phyloP scores from a whole-genome alignment of 2,797 vertebrate species.

The Arctocebus calabarensis region DNA sequence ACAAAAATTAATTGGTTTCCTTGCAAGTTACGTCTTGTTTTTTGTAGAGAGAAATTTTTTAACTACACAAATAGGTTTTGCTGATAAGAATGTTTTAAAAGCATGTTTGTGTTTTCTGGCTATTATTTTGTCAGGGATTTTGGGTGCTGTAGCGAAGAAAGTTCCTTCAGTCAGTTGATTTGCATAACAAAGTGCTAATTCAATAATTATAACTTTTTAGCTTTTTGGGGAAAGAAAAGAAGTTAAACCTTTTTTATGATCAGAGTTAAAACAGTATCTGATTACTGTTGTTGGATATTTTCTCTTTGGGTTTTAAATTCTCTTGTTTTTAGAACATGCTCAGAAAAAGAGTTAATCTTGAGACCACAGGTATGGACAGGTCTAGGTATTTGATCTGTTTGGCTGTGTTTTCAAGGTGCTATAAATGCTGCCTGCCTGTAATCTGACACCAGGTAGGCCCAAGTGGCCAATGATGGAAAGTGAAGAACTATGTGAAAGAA shows the following conservation, averaged over 20 bases:
- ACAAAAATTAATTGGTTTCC: slow-evolving; percentile 59
- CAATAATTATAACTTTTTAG: slow-evolving; percentile 15
- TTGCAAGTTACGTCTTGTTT: slow-evolving; percentile 55
- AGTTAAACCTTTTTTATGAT: slow-evolving; percentile 34
- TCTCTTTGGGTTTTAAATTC: slow-evolving; percentile 65
- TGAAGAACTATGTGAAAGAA: slow-evolving; percentile 89
- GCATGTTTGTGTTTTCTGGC: background rate
- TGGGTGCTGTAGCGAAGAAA: slow-evolving; percentile 12
- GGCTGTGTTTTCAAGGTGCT: slow-evolving; percentile 88
- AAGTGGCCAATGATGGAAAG: slow-evolving; percentile 86
- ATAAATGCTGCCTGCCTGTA: slow-evolving; percentile 88
- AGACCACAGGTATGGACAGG: slow-evolving; percentile 88
- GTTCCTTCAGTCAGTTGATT: background rate
- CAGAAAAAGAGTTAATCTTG: slow-evolving; percentile 83
- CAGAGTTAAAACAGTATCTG: slow-evolving; percentile 4
- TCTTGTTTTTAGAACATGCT: slow-evolving; percentile 59
- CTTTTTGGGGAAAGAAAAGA: slow-evolving; percentile 34
- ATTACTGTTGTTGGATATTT: background rate
- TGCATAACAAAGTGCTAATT: background rate
- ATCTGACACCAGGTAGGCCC: slow-evolving; percentile 87
- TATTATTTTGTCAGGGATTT: slow-evolving; percentile 55
- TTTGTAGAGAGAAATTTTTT: slow-evolving; percentile 15
- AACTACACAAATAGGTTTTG: slow-evolving; percentile 57
- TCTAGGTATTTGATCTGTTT: slow-evolving; percentile 87
- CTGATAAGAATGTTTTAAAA: background rate